Percentiles rank a stretch among this genome's conserved stretches.
phyloP scores from a whole-genome alignment of 2,888 invertebrate genomes.

The Hyalella azteca region DNA sequence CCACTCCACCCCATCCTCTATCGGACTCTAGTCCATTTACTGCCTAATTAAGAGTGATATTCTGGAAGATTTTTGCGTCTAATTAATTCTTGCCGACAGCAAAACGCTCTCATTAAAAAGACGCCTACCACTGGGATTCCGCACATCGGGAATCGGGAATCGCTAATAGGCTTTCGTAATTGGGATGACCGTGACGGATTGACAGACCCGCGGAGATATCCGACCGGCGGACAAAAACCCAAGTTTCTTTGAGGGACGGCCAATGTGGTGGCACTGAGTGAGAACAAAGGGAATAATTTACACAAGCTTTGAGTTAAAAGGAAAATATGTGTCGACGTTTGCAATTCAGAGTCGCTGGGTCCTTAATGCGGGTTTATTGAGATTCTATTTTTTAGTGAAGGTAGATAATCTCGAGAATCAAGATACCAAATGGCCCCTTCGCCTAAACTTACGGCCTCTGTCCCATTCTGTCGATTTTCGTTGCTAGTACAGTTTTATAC shows the following conservation, averaged over 20 bases:
- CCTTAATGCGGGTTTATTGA: too few species aligned
- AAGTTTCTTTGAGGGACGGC: background rate
- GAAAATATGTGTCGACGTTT: background rate
- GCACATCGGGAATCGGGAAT: constrained; percentile 36
- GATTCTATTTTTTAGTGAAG: too few species aligned
- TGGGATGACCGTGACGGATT: constrained; percentile 33
- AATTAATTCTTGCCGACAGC: constrained; percentile 39
- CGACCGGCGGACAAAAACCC: background rate
- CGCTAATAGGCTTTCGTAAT: constrained; percentile 33
- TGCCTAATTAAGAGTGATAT: constrained; percentile 39
- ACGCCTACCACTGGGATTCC: constrained; percentile 19
- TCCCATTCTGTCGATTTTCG: too few species aligned
- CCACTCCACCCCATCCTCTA: background rate
- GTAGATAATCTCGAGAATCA: too few species aligned
- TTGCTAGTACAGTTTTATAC: too few species aligned
- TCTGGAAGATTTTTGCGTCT: constrained; percentile 28
- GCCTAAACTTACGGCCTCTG: too few species aligned
- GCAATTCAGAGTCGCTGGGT: background rate
- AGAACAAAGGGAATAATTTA: background rate
- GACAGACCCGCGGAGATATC: constrained; percentile 15
- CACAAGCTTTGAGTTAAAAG: too few species aligned
- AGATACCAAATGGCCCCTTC: too few species aligned
- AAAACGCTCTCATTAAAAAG: constrained; percentile 36
- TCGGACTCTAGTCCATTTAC: constrained; percentile 8
- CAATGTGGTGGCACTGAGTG: background rate